Conservation (phyloP, 2,113 vertebrate genomes). For the Rhabdomys dilectus region DNA sequence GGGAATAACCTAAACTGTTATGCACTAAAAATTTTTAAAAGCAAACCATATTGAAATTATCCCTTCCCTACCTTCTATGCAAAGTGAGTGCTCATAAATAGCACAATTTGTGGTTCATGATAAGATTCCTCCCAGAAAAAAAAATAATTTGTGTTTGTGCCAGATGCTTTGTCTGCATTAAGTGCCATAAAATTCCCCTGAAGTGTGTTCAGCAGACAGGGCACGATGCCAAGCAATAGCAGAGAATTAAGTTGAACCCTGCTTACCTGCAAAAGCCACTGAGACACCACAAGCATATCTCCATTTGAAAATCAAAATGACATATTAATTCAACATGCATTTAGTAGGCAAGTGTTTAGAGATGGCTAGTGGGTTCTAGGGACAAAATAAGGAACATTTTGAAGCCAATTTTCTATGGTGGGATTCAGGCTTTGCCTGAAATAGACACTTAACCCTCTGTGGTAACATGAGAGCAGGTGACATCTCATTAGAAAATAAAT, state of each 20-base stretch:
- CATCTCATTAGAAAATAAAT: not conserved
- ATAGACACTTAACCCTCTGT: not conserved
- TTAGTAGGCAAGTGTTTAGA: constrained; percentile 61
- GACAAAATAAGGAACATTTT: not conserved
- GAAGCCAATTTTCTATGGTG: not conserved
- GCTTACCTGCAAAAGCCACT: constrained; percentile 64
- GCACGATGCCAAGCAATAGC: constrained; percentile 65
- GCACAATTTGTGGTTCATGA: constrained; percentile 64
- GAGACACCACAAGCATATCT: constrained; percentile 75
- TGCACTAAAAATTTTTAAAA: constrained; percentile 24
- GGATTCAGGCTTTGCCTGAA: not conserved
- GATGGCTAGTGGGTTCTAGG: not conserved
- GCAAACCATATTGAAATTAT: constrained; percentile 23
- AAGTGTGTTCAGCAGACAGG: constrained; percentile 77
- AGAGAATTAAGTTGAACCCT: constrained; percentile 70
- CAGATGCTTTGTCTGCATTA: constrained; percentile 77
- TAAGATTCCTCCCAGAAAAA: constrained; percentile 59
- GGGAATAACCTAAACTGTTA: not conserved
- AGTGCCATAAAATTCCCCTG: constrained; percentile 77
- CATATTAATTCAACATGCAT: constrained; percentile 73
- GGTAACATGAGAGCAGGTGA: not conserved
- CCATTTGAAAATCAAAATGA: constrained; percentile 73
- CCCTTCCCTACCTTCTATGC: not conserved
- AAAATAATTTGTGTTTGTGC: constrained; percentile 79
- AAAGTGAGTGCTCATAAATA: constrained; percentile 34